Base-by-base conservation (phyloP, 2,113 vertebrate genomes). In the Saguinus imperator region DNA sequence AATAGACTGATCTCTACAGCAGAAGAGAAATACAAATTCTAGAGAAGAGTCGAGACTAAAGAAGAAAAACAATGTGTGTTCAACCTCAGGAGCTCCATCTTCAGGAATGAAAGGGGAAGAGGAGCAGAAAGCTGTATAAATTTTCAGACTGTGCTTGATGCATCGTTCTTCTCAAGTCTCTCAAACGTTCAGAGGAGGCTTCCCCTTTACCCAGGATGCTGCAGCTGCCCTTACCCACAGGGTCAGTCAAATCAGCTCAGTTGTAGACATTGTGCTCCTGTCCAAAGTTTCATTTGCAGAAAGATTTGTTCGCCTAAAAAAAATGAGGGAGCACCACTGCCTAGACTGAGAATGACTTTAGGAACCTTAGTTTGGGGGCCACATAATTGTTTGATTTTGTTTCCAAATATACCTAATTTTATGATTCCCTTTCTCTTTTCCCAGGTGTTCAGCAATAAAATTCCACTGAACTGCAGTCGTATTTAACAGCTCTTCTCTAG, bases 391-490 rank as follows among this genome's bases (percentile, higher is more conserved):
- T 35, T 17, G 27, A 82, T 89, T 82, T 92, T 16, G 55, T 87
- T 94, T 91, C 40, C 55, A 64, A 68, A 79, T 77, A 64, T 5
- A 16, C 58, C 27, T 75, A 64, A 68, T 75, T 93, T 83, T 93
- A 40, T 70, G 40, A 27, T 83, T 94, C 37, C 70, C 12, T 57
- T 37, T 50, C 8, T 77, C 35, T 70, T 84, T 58, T 45, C 77
- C 55, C 61, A 81, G 40, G 35, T 61, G 27, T 48, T 73, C 37
- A 80, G 66, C 35, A 55, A 11, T 93, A 77, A 96, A 77, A 87
- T 93, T 61, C n/a, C n/a, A 17, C 16, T 86, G 37, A 58, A 58
- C n/a, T 95, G 17, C 12, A 70, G 12, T 58, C 1, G 0, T 87
- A 29, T 82, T 77, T 94, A 72, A 94, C 13, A 55, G 23, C 20